Conservation (phyloP, 2,888 invertebrate species). For the Ichneumoninae sp. region DNA sequence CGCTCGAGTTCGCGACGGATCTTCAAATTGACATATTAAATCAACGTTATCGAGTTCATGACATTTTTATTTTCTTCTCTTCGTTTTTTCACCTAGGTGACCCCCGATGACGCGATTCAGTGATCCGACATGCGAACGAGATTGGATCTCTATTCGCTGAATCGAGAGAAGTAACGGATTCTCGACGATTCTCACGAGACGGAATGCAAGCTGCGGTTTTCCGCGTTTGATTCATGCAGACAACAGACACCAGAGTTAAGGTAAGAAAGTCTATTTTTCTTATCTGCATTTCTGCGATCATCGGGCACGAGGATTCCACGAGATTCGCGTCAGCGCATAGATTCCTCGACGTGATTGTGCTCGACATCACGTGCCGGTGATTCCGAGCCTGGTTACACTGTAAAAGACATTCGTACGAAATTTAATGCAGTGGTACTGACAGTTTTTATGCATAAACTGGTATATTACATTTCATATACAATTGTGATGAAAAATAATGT, state of each 20-base stretch:
- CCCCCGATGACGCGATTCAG: slow-evolving; percentile 12
- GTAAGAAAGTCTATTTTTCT: slow-evolving; percentile 46
- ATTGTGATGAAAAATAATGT: no score
- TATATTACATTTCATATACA: no score
- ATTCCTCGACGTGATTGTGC: background rate
- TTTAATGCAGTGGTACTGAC: no score
- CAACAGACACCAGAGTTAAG: background rate
- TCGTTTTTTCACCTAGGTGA: background rate
- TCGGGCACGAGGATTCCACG: slow-evolving; percentile 6
- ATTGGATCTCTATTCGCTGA: background rate
- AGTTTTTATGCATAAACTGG: no score
- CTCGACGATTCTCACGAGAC: slow-evolving; percentile 5
- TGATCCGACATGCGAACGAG: slow-evolving; percentile 18
- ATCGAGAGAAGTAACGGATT: slow-evolving; percentile 34
- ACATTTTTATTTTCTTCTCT: background rate
- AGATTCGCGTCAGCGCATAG: slow-evolving; percentile 25
- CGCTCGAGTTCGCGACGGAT: background rate
- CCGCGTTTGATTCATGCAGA: slow-evolving; percentile 17
- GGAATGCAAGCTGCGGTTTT: slow-evolving; percentile 33
- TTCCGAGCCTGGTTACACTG: background rate
- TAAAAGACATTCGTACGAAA: no score
- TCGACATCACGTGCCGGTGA: slow-evolving; percentile 28
- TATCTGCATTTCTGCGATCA: slow-evolving; percentile 36
- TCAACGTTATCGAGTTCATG: background rate
- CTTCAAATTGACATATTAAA: slow-evolving; percentile 16